Percentiles rank a stretch among this genome's conserved stretches.
Conservation (phyloP, 2,113 vertebrate genomes). For the Burhinus oedicnemus region DNA sequence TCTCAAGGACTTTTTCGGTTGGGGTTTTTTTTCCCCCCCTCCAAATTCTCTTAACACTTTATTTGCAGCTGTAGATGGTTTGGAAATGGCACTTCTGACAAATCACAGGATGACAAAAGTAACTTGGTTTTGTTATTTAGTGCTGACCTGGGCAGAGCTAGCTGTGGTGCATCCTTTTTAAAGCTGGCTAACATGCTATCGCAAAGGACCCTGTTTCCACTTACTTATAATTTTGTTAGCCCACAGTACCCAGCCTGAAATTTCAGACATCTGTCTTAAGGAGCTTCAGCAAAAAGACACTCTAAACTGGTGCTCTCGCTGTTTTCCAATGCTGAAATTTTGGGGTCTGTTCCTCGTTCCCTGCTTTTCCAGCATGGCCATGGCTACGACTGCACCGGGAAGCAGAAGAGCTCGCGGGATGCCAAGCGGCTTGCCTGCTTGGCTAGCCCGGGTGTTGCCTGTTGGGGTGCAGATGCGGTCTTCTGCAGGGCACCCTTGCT, state of each 20-base stretch:
- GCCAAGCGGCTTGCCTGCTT: background rate
- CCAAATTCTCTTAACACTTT: background rate
- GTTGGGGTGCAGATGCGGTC: background rate
- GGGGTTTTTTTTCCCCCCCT: background rate
- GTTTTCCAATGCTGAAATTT: background rate
- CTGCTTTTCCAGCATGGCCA: background rate
- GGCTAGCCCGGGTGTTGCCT: background rate
- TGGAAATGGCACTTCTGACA: background rate
- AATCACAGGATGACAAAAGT: background rate
- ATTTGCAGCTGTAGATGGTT: background rate
- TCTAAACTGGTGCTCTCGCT: background rate
- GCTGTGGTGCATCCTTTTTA: background rate
- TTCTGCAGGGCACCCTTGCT: background rate
- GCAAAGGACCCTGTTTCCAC: background rate
- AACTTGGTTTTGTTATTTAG: background rate
- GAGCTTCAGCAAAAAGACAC: too few relatives aligned
- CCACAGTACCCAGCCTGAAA: background rate
- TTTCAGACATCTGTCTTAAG: background rate
- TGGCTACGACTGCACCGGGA: accelerated
- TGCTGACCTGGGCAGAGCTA: background rate
- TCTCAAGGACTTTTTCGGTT: background rate
- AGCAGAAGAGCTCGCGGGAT: background rate
- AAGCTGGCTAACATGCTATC: background rate
- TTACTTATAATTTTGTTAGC: background rate
- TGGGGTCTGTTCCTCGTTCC: background rate